These are phyloP conservation scores for Zaprionus nigranus DNA, from an alignment of 1,140 invertebrate species.

Conservation along the genomic window DNA sequence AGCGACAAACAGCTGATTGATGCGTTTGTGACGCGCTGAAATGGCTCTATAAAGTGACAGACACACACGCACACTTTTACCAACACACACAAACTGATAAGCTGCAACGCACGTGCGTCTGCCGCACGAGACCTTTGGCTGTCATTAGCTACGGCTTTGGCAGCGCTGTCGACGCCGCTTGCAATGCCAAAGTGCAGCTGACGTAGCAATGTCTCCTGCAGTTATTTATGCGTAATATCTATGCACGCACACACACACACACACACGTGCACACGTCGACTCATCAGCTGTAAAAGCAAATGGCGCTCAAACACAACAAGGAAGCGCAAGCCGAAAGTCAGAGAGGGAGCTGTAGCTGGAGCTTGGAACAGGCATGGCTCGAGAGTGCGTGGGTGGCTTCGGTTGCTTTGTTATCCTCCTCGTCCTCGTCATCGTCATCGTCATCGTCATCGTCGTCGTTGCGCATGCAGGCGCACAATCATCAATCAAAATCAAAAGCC, in stretches of 20 bases:
- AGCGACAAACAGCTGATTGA: conserved; percentile 70
- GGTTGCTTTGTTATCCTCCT: conserved; percentile 35
- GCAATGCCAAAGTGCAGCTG: conserved; percentile 22
- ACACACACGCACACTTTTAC: background rate
- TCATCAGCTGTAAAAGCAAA: conserved; percentile 52
- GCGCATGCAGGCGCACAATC: conserved; percentile 70
- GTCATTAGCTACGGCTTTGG: conserved; percentile 13
- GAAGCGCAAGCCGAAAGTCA: background rate
- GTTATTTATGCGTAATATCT: conserved; percentile 80
- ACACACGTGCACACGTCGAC: conserved; percentile 18
- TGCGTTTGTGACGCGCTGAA: conserved; percentile 52
- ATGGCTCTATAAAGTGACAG: conserved; percentile 41
- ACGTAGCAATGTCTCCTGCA: conserved; percentile 21
- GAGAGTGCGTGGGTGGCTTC: conserved; percentile 3
- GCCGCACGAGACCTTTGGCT: background rate
- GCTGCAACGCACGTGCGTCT: background rate
- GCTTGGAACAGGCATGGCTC: too few species aligned
- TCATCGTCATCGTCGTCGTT: conserved; percentile 15
- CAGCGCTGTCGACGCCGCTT: conserved; percentile 38
- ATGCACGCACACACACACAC: conserved; percentile 56
- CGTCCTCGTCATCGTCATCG: background rate
- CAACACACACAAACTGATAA: background rate
- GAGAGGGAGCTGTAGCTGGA: background rate
- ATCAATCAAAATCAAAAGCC: conserved; percentile 84
- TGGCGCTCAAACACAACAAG: conserved; percentile 35